Base-by-base conservation (phyloP, 2,113 vertebrate species). In the Scomber colias region DNA sequence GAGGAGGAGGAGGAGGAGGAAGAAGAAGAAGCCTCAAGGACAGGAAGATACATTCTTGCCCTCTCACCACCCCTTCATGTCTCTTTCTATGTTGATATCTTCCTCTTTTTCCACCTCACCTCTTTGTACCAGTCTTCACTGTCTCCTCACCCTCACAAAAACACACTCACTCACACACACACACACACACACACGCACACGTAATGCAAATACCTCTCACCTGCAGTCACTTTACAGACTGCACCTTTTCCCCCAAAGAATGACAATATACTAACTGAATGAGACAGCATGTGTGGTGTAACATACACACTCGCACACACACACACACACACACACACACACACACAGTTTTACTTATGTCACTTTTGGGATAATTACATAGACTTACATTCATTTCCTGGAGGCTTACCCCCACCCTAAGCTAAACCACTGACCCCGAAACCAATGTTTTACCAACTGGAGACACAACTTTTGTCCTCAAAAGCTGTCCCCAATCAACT, bases 11-110 rank as follows among this genome's bases (percentile, higher is more conserved):
- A 35, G 12, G 48, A 50, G 13, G 35, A 48, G 1, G 0, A 61
- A 45, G 44, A 46, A 27, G 24, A 27, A 27, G 24, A 46, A n/a
- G 10, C 5, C 67, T 54, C 51, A 73, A 78, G 54, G 11, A 71
- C 24, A 19, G 66, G n/a, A 72, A 70, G 81, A 90, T 80, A 73
- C 87, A 85, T 84, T 83, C 50, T 56, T 65, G 40, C 45, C 65
- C 15, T 14, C 10, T 45, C 9, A 54, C 31, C 21, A 27, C 48
- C 46, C 8, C 46, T 55, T 24, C 35, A 21, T 53, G 8, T 53
- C 15, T 59, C 64, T 55, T 12, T 62, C 55, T 75, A 3, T 75
- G 48, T 48, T 75, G 19, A 15, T 71, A 27, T 60, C n/a, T 70
- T 46, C 67, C 12, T 30, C 2, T 27, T 27, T 27, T 27, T 27